Base-by-base conservation (phyloP, 2,888 invertebrate genomes). In the Sarcophaga variegata region DNA sequence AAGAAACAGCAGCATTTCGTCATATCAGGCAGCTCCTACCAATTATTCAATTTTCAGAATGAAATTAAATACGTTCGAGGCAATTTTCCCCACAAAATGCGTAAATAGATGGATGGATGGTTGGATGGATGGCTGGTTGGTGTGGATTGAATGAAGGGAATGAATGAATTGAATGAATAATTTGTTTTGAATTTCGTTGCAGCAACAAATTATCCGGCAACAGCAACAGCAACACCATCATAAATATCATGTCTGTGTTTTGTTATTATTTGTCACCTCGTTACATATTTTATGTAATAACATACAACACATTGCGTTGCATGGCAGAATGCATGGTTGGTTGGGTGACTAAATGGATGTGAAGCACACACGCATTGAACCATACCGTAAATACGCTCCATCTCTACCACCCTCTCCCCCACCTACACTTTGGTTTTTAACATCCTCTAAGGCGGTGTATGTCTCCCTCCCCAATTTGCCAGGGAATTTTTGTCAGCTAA, bases 261-360 rank as follows among this genome's bases (percentile, higher is more conserved):
- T 88, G 88, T 88, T 87, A 88, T 87, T 87, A 86, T 88, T 89
- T 89, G 88, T 89, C 88, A 89, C 88, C 86, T 89, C 87, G 86
- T 89, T 87, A 88, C 80, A 86, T 77, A 75, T 78, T 86, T n/a
- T n/a, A n/a, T n/a, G n/a, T n/a, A n/a, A 25, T 1, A n/a, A 59
- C 63, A 47, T 70, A 47, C 66, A 63, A 74, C 62, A 60, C 20
- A 22, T 45, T 45, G 72, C 12, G 10, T 54, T 54, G 54, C 54
- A 54, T 17, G 17, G 54, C 54, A 14, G 17, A 54, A 54, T 3
- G 17, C 47, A 72, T 37, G 27, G 11, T 22, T 20, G 14, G 67
- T 69, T 49, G 27, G 11, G 47, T 20, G 54, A 17, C 27, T 45
- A 25, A 78, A 78, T 81, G 78, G 14, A 66, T 79, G 45, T 37